phyloP scores from a whole-genome alignment of 2,888 invertebrate genomes.

The Dasysyrphus albostriatus region DNA sequence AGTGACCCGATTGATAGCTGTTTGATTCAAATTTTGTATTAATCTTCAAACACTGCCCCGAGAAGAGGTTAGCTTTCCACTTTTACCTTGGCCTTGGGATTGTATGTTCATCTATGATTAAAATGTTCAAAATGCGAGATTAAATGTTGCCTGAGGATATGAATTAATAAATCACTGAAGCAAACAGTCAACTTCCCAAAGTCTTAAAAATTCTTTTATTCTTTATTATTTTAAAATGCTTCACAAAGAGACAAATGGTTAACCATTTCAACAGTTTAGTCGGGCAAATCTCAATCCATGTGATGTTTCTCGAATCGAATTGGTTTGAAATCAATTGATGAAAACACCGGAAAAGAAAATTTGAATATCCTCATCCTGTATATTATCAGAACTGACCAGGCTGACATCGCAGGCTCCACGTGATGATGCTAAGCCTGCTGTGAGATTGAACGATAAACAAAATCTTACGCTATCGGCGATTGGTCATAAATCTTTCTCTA shows the following conservation, averaged over 20 bases:
- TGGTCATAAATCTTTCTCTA: conserved; percentile 67
- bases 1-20: no score
- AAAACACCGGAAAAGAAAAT: conserved; percentile 61
- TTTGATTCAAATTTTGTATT: no score
- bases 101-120: no score
- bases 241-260: neutral
- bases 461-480: conserved; percentile 35
- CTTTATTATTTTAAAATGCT: no score
- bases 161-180: no score
- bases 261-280: neutral
- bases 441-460: conserved; percentile 55
- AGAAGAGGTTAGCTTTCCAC: no score
- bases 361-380: conserved; percentile 39
- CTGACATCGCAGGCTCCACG: neutral
- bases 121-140: no score
- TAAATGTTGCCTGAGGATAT: no score
- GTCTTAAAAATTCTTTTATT: no score
- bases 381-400: conserved; percentile 32
- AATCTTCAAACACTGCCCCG: no score
- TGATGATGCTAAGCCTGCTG: conserved; percentile 40
- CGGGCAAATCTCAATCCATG: neutral
- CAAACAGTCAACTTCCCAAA: no score
- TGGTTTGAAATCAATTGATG: conserved; percentile 63
- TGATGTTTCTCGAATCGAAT: neutral
- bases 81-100: no score